These are phyloP conservation scores for Erpobdella octoculata DNA, from an alignment of 2,888 invertebrate genomes.

Conservation along the genomic window DNA sequence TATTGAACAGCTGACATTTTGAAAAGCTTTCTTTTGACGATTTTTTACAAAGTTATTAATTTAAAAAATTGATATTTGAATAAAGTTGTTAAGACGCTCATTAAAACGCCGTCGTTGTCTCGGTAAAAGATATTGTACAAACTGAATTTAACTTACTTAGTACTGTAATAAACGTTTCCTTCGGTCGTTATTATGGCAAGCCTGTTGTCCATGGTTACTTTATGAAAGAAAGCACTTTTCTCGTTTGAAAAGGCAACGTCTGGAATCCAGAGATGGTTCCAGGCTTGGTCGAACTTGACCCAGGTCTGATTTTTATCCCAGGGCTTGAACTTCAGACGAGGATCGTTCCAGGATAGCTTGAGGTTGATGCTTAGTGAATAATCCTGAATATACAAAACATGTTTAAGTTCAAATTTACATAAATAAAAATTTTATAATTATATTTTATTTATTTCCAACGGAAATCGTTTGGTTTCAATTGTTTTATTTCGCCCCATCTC, in stretches of 20 bases:
- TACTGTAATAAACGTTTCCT: constrained; percentile 39
- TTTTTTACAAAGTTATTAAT: too few species aligned
- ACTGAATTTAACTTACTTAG: constrained; percentile 38
- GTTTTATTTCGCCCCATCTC: too few species aligned
- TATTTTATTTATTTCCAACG: too few species aligned
- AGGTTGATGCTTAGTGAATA: constrained; percentile 87
- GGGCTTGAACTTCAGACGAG: constrained; percentile 57
- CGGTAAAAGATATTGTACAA: background rate
- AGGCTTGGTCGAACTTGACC: constrained; percentile 35
- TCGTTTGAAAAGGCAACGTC: constrained; percentile 40
- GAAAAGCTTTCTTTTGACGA: too few species aligned
- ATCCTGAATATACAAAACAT: constrained; percentile 62
- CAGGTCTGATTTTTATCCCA: constrained; percentile 24
- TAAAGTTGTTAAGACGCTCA: background rate
- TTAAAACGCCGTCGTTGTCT: background rate
- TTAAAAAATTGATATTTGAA: background rate
- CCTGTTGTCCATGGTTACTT: constrained; percentile 39
- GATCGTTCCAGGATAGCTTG: constrained; percentile 85
- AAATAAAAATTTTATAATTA: too few species aligned
- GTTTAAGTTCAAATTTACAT: too few species aligned
- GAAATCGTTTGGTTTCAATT: too few species aligned
- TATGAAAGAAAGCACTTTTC: constrained; percentile 37
- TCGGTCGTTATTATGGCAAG: constrained; percentile 34
- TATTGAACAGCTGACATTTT: too few species aligned
- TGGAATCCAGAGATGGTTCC: constrained; percentile 39